These are phyloP conservation scores for Agrenia bidenticulata DNA, from an alignment of 2,888 invertebrate species.

Conservation along the genomic window DNA sequence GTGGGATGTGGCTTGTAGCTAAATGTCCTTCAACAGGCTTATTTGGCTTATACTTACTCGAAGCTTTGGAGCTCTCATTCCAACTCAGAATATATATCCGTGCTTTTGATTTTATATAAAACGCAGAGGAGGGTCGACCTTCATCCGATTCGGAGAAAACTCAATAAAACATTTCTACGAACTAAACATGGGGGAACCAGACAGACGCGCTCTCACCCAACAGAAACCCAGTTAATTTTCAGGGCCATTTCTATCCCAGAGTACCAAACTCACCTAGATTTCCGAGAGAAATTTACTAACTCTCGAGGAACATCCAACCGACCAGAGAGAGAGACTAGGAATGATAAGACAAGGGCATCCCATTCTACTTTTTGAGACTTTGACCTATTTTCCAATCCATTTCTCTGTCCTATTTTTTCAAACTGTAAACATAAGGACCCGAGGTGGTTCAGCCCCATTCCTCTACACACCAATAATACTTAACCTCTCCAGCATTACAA, in stretches of 20 bases:
- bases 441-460: no score
- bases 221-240: constrained; percentile 21
- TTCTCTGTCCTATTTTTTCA: no score
- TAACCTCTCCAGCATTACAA: no score
- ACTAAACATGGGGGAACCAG: background rate
- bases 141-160: background rate
- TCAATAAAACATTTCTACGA: background rate
- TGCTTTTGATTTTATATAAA: constrained; percentile 13
- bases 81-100: constrained; percentile 5
- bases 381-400: constrained; percentile 6
- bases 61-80: background rate
- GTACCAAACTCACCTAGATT: background rate
- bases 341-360: constrained; percentile 9
- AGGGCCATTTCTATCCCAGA: constrained; percentile 14
- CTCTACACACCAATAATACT: no score
- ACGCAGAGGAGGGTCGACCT: constrained; percentile 1
- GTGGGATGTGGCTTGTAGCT: constrained; percentile 7
- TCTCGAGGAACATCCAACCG: background rate
- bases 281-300: background rate
- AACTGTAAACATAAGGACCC: no score
- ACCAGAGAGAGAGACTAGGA: background rate
- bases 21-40: constrained; percentile 23
- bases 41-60: background rate
- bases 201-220: background rate
- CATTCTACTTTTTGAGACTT: constrained; percentile 8